These are phyloP conservation scores for Tauraco hartlaubi DNA, from an alignment of 2,797 vertebrate genomes.

Conservation along the genomic window DNA sequence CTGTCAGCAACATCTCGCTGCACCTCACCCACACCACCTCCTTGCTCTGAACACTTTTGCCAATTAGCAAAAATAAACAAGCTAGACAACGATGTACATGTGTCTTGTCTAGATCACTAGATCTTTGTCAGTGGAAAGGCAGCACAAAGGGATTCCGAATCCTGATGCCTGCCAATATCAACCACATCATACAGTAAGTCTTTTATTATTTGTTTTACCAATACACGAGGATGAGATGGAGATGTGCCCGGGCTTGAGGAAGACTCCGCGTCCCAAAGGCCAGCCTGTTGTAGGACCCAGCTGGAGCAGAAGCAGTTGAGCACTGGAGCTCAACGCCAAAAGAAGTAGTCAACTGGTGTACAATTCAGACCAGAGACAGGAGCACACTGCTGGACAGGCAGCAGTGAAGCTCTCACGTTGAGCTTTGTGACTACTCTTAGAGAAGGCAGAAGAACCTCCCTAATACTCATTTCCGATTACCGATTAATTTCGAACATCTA, in stretches of 20 bases:
- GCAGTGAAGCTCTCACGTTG: background rate
- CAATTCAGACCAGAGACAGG: background rate
- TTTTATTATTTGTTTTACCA: background rate
- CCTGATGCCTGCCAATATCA: background rate
- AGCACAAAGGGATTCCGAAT: no score
- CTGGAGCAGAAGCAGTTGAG: background rate
- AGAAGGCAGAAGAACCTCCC: background rate
- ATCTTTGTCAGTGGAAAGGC: background rate
- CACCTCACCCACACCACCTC: background rate
- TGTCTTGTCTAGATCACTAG: background rate
- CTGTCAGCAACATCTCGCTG: background rate
- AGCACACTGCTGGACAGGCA: fast-evolving
- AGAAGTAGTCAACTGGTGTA: background rate
- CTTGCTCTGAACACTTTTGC: background rate
- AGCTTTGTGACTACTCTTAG: background rate
- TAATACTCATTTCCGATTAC: fast-evolving
- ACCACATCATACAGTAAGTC: fast-evolving
- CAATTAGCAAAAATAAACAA: background rate
- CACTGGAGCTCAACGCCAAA: fast-evolving
- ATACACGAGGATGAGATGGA: background rate
- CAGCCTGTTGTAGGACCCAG: background rate
- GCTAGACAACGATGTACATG: no score
- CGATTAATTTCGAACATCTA: background rate
- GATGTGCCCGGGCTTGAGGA: background rate
- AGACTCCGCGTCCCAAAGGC: background rate